Percentiles rank a stretch among this genome's conserved stretches.
phyloP scores from a whole-genome alignment of 23 tunicate species.

The Trididemnum clinides region DNA sequence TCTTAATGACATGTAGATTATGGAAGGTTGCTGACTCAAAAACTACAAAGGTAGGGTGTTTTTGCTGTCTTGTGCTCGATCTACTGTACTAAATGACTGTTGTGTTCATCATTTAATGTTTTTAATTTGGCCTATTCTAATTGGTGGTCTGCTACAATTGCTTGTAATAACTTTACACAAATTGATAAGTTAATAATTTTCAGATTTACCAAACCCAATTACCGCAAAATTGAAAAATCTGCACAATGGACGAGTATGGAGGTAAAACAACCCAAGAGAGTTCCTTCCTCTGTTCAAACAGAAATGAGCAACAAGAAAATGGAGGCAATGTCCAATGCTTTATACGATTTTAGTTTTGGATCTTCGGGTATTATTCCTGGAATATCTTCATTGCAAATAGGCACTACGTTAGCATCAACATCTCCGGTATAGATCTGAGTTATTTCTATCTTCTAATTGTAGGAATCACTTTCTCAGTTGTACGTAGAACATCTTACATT shows the following conservation, averaged over 20 bases:
- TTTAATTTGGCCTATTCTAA: neutral
- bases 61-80: no score
- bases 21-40: no score
- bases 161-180: neutral
- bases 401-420: no score
- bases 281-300: neutral
- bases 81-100: no score
- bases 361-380: slow-evolving; percentile 57
- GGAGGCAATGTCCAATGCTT: slow-evolving; percentile 58
- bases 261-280: neutral
- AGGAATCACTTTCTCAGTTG: no score
- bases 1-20: no score
- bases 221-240: neutral
- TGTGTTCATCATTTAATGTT: neutral
- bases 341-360: slow-evolving; percentile 70
- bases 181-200: neutral
- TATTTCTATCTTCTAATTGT: no score
- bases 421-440: no score
- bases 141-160: neutral
- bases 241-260: neutral
- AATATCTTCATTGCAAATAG: no score
- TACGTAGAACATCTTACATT: no score
- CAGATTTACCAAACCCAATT: slow-evolving; percentile 3
- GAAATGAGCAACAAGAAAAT: neutral
- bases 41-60: no score